A percentile compares a stretch with the other conserved stretches of the same genome.
Evolutionary conservation across 2,888 invertebrate genomes (phyloP).

Genomic region (Nemapogon koenigi): DNA sequence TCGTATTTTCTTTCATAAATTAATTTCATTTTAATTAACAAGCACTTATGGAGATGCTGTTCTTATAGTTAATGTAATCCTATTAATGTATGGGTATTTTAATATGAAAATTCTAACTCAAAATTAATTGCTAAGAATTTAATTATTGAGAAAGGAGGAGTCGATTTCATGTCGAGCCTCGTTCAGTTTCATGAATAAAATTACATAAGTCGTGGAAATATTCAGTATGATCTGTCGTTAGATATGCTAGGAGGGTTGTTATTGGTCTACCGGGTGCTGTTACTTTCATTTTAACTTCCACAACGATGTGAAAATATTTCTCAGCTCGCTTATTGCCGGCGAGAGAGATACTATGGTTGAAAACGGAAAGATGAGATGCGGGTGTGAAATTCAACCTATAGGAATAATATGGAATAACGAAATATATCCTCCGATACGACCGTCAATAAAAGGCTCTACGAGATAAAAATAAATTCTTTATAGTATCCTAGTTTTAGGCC

Average conservation of each 20-base stretch:
- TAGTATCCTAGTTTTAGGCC: no score
- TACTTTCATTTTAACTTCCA: constrained; percentile 61
- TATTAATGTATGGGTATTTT: no score
- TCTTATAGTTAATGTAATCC: no score
- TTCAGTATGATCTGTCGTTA: constrained; percentile 44
- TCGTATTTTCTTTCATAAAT: no score
- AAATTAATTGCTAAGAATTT: no score
- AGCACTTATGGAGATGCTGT: no score
- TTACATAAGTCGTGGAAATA: constrained; percentile 47
- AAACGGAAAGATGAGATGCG: constrained; percentile 14
- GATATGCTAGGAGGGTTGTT: constrained; percentile 26
- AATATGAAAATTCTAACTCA: no score
- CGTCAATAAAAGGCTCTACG: no score
- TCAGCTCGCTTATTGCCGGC: constrained; percentile 52
- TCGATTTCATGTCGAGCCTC: constrained; percentile 3
- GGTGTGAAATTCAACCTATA: neutral
- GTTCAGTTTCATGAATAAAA: constrained; percentile 46
- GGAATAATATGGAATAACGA: constrained; percentile 1
- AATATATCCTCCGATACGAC: no score
- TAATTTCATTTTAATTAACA: no score
- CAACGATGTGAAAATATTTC: constrained; percentile 63
- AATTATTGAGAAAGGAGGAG: no score
- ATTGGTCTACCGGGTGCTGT: constrained; percentile 54
- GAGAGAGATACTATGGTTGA: constrained; percentile 40
- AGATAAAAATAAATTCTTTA: no score